Evolutionary conservation across 2,113 vertebrate species (phyloP).

Genomic region (Uria aalge): DNA sequence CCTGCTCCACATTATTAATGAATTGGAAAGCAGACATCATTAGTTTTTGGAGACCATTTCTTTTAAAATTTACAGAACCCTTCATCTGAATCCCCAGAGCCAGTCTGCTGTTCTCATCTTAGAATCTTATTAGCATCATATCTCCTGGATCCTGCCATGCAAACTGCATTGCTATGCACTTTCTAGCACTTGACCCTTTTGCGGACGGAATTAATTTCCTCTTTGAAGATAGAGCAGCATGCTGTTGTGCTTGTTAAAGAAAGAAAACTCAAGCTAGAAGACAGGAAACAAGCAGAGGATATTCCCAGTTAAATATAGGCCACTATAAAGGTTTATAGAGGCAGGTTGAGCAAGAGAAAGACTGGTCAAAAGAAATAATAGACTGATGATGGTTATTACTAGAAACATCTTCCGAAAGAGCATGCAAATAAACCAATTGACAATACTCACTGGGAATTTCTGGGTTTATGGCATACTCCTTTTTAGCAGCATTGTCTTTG

Average conservation of each 20-base stretch:
- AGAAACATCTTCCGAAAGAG: slow-evolving; percentile 9
- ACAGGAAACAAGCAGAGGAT: slow-evolving; percentile 67
- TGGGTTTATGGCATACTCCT: background rate
- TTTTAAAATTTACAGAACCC: slow-evolving; percentile 91
- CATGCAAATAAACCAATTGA: slow-evolving; percentile 44
- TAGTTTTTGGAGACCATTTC: slow-evolving; percentile 90
- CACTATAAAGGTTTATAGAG: slow-evolving; percentile 1
- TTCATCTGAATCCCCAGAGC: slow-evolving; percentile 89
- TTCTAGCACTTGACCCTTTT: slow-evolving; percentile 92
- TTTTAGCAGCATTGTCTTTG: background rate
- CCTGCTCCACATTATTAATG: slow-evolving; percentile 90
- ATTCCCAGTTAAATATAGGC: slow-evolving; percentile 60
- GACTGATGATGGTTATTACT: slow-evolving; percentile 32
- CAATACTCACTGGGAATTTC: slow-evolving; percentile 1
- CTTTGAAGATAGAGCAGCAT: slow-evolving; percentile 77
- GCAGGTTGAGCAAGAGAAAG: slow-evolving; percentile 21
- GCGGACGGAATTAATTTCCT: slow-evolving; percentile 88
- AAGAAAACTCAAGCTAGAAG: slow-evolving; percentile 65
- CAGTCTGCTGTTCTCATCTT: slow-evolving; percentile 84
- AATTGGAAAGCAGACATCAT: slow-evolving; percentile 89
- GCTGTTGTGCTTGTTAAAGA: slow-evolving; percentile 86
- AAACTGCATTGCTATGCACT: slow-evolving; percentile 92
- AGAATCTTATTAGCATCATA: slow-evolving; percentile 93
- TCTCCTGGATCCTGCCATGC: slow-evolving; percentile 86
- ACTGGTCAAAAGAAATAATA: slow-evolving; percentile 48